Evolutionary conservation across 2,888 invertebrate genomes (phyloP), one percentile per base, ranked within the genome.

Genomic region (Tachina grossa): DNA sequence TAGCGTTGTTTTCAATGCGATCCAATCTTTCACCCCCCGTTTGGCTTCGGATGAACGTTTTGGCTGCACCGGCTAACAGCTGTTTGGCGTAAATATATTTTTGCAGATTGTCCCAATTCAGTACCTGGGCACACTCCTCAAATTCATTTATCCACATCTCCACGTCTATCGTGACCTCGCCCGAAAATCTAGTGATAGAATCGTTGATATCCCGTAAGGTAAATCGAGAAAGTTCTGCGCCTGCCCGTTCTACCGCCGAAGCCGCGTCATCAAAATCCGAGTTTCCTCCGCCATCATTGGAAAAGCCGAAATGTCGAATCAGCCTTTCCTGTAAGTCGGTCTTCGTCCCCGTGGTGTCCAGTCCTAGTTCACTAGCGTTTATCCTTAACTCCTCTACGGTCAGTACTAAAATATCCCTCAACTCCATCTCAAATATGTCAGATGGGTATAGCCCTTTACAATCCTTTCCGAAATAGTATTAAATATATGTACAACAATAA

Each of bases 61-160:
- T 85, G 11, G 87, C 85, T 2, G 85, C 84, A 1, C 80, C 87
- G 43, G 53, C 63, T 9, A 83, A 51, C 49, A 85, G 43, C n/a
- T 85, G 87, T 45, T 87, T 87, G 2, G 59, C 75, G 51, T 87
- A 87, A 2, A 87, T 81, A 39, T 63, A 85, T 14, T 75, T 75
- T 65, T 81, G 86, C 14, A 86, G 31, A 9, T 63, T 19, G 14
- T 61, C 65, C 84, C 83, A 86, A 0, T 49, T 8, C 2, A 86
- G 47, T 1, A 79, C 74, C 2, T 49, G 9, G 1, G 39, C 41
- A 41, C 59, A 59, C 39, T 59, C 22, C n/a, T n/a, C 14, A 0
- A 16, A 61, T n/a, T 61, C 59, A 9, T 9, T 1, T 41, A 61
- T 41, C 16, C 61, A 61, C n/a, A 16, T 41, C 16, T 51, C 53